Conservation (phyloP, 1,140 invertebrate genomes). For the Procambarus virginalis region DNA sequence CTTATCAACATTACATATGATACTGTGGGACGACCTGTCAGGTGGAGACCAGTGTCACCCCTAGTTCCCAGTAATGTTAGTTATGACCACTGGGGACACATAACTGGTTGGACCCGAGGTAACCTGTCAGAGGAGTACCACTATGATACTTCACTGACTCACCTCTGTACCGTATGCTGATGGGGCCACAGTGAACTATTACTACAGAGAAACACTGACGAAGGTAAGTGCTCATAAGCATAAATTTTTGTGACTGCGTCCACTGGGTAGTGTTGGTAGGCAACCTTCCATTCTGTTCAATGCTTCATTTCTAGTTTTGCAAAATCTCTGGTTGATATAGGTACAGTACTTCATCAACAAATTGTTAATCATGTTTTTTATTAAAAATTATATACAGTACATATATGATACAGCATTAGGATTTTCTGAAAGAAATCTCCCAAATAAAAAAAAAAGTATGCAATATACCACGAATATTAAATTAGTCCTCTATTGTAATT, state of each 20-base stretch:
- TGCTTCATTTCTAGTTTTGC: too few species aligned
- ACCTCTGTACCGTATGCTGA: constrained; percentile 63
- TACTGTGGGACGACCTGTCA: constrained; percentile 87
- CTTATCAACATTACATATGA: constrained; percentile 95
- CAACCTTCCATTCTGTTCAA: too few species aligned
- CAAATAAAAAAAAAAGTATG: too few species aligned
- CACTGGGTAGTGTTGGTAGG: too few species aligned
- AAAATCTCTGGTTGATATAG: too few species aligned
- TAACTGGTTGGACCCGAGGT: constrained; percentile 58
- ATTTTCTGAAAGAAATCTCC: too few species aligned
- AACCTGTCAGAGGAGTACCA: constrained; percentile 60
- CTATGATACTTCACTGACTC: constrained; percentile 55
- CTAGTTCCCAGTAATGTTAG: constrained; percentile 64
- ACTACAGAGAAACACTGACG: constrained; percentile 63
- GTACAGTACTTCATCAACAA: too few species aligned
- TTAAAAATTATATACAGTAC: too few species aligned
- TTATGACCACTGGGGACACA: constrained; percentile 69
- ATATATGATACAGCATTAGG: too few species aligned
- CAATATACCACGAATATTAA: too few species aligned
- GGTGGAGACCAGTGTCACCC: constrained; percentile 84
- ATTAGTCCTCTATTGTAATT: too few species aligned
- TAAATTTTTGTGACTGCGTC: neutral
- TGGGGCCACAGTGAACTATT: constrained; percentile 54
- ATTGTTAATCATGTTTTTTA: too few species aligned
- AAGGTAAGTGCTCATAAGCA: neutral